Evolutionary conservation across 2,797 vertebrate species (phyloP).

Genomic region (Chloroceryle amazona): DNA sequence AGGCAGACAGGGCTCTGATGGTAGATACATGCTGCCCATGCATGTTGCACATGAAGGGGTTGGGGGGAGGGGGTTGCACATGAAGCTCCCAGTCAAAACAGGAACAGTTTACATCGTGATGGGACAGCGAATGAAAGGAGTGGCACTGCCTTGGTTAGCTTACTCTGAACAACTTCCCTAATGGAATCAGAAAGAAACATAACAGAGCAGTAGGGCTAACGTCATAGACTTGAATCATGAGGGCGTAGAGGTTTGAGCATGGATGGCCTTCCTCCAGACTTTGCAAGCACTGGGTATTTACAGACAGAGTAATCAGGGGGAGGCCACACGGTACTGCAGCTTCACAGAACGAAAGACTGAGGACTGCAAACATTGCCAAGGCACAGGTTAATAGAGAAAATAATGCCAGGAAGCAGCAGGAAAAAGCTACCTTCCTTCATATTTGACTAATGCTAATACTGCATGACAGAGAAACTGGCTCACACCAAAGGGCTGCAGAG

Average conservation of each 20-base stretch:
- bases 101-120: fast-evolving
- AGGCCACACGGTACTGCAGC: not conserved
- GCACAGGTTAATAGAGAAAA: not conserved
- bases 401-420: not conserved
- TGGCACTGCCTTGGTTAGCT: not conserved
- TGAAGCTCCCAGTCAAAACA: not conserved
- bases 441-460: not conserved
- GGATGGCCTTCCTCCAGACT: not conserved
- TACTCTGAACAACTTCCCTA: not conserved
- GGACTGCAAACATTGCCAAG: not conserved
- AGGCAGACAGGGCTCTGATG: not conserved
- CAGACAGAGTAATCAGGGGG: not conserved
- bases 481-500: not conserved
- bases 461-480: not conserved
- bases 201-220: not conserved
- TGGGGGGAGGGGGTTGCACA: not conserved
- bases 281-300: not conserved
- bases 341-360: not conserved
- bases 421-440: not conserved
- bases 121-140: not conserved
- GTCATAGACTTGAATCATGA: fast-evolving
- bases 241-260: not conserved
- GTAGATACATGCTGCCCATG: not conserved
- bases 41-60: fast-evolving
- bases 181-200: fast-evolving